Percentiles rank a stretch among this genome's conserved stretches.
Conservation (phyloP, 2,113 vertebrate genomes). For the Prunella fulvescens region DNA sequence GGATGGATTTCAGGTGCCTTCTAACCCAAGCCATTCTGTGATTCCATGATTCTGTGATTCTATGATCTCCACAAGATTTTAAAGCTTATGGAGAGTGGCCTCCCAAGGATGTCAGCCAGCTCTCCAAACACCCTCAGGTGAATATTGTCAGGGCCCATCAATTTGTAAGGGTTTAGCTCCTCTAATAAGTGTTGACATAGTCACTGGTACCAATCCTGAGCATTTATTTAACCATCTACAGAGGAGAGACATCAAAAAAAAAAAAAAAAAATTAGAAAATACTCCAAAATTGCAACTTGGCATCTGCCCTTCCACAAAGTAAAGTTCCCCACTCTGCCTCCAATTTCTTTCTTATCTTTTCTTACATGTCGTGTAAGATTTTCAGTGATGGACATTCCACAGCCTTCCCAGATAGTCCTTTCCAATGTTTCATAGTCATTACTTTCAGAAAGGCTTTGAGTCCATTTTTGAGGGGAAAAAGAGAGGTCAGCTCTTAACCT, state of each 20-base stretch:
- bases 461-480: background rate
- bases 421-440: background rate
- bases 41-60: background rate
- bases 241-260: background rate
- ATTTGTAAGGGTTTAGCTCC: background rate
- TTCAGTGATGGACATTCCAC: background rate
- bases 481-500: background rate
- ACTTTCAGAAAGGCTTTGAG: background rate
- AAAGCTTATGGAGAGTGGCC: background rate
- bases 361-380: background rate
- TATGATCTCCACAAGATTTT: background rate
- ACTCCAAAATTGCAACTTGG: background rate
- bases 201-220: background rate
- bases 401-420: background rate
- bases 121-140: background rate
- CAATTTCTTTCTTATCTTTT: background rate
- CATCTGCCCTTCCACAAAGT: background rate
- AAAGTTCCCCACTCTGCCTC: rapidly evolving
- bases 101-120: background rate
- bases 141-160: background rate
- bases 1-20: background rate
- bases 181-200: background rate
- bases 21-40: background rate
- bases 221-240: background rate
- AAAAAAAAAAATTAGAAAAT: background rate